phyloP scores from a whole-genome alignment of 1,140 invertebrate species.

The Drosophila kurseongensis region DNA sequence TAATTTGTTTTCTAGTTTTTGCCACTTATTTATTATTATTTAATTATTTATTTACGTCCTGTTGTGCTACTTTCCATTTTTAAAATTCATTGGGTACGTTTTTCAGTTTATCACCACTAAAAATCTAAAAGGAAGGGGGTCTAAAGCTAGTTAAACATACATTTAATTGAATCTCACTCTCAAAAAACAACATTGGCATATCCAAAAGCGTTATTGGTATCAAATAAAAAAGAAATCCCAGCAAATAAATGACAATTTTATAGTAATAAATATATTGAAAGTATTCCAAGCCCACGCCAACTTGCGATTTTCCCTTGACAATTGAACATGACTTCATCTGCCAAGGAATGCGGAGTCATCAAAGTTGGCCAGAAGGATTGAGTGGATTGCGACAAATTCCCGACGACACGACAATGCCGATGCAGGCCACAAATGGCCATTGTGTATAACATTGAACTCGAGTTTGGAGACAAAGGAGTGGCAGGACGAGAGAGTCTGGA shows the following conservation, averaged over 20 bases:
- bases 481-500: constrained; percentile 29
- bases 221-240: not conserved
- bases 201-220: not conserved
- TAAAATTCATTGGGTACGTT: too few species aligned
- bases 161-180: too few species aligned
- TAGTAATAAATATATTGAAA: not conserved
- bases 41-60: not conserved
- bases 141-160: too few species aligned
- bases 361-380: constrained; percentile 21
- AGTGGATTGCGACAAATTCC: constrained; percentile 39
- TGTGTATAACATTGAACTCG: constrained; percentile 53
- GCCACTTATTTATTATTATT: not conserved
- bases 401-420: constrained; percentile 38
- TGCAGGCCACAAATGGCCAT: constrained; percentile 56
- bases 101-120: too few species aligned
- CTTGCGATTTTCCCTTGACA: not conserved
- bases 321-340: constrained; percentile 34
- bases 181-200: not conserved
- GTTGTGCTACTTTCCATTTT: too few species aligned
- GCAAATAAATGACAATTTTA: not conserved
- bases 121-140: too few species aligned
- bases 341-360: constrained; percentile 31
- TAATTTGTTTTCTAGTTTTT: not conserved
- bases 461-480: constrained; percentile 25
- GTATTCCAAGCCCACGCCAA: constrained; percentile 10